A percentile compares a stretch with the other conserved stretches of the same genome.
Conservation (phyloP, 2,888 invertebrate genomes). For the Ligdia adustata region DNA sequence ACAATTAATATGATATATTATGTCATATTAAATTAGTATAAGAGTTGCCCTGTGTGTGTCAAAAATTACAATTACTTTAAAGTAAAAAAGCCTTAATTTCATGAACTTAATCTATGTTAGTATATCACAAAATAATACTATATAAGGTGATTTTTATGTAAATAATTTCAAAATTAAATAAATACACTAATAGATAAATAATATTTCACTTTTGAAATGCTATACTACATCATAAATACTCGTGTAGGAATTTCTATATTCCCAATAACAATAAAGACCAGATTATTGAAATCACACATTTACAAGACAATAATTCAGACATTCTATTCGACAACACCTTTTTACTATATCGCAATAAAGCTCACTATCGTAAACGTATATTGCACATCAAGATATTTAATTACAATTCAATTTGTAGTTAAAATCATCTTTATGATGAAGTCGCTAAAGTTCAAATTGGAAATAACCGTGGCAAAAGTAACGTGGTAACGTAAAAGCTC, state of each 20-base stretch:
- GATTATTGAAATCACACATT: conserved; percentile 27
- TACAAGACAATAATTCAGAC: conserved; percentile 28
- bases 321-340: conserved; percentile 34
- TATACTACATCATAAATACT: conserved; percentile 4
- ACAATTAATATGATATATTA: too few species aligned
- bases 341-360: conserved; percentile 39
- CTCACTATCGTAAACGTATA: conserved; percentile 38
- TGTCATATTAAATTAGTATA: too few species aligned
- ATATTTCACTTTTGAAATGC: too few species aligned
- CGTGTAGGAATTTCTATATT: conserved; percentile 1
- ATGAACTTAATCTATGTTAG: too few species aligned
- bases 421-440: conserved; percentile 7
- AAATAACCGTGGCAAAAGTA: conserved; percentile 19
- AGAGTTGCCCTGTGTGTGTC: too few species aligned
- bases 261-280: conserved; percentile 12
- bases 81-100: too few species aligned
- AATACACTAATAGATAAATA: too few species aligned
- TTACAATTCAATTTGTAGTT: conserved; percentile 25
- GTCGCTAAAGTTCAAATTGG: conserved; percentile 16
- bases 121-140: too few species aligned
- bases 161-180: too few species aligned
- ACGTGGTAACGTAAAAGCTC: conserved; percentile 26
- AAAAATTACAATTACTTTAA: too few species aligned
- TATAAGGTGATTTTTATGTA: too few species aligned
- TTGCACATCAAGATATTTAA: conserved; percentile 39